Conservation (phyloP, 2,797 vertebrate genomes). For the Peromyscus attwateri region DNA sequence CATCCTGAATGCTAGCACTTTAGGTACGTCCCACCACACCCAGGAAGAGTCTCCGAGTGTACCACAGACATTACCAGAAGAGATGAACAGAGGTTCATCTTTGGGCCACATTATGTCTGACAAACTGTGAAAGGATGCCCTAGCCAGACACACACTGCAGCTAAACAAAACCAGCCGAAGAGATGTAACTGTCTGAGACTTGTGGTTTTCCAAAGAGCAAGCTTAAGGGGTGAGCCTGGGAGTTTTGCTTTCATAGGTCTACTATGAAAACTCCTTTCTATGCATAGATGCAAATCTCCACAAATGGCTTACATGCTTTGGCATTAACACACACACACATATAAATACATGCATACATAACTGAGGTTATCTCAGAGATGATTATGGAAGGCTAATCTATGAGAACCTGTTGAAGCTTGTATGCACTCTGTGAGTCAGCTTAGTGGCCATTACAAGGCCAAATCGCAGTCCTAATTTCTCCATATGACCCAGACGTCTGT, state of each 20-base stretch:
- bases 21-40: neutral
- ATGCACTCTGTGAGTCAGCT: neutral
- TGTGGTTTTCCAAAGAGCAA: neutral
- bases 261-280: slow-evolving; percentile 1
- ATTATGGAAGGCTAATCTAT: neutral
- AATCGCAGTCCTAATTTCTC: neutral
- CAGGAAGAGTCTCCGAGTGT: neutral
- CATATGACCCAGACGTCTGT: neutral
- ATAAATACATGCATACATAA: neutral
- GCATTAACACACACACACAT: neutral
- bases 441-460: slow-evolving; percentile 17
- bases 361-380: slow-evolving; percentile 34
- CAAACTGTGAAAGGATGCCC: neutral
- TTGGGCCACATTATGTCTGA: neutral
- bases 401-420: neutral
- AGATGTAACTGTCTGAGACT: neutral
- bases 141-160: neutral
- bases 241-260: neutral
- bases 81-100: neutral
- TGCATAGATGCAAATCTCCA: neutral
- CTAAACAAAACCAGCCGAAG: neutral
- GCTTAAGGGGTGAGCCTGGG: neutral
- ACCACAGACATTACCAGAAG: neutral
- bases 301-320: neutral
- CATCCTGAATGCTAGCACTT: neutral